Base-by-base conservation (phyloP, 2,888 invertebrate species). In the Linnaemya vulpina region DNA sequence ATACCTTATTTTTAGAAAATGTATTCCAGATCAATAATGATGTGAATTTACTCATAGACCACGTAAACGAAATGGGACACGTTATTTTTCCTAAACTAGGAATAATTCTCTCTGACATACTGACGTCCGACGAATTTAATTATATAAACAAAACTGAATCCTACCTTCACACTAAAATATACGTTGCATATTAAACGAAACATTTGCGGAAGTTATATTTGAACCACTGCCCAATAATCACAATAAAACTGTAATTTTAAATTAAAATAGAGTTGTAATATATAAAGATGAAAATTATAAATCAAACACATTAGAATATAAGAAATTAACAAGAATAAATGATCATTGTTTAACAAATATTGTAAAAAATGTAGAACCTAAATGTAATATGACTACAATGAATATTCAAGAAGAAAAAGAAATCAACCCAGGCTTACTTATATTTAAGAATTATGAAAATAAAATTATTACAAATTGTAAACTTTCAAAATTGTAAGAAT, bases 61-160 rank as follows among this genome's bases (percentile, higher is more conserved):
- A n/a, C n/a, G n/a, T n/a, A n/a, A n/a, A n/a, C n/a, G n/a, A n/a
- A n/a, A n/a, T n/a, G n/a, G n/a, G n/a, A 58, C 10, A n/a, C 17
- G 58, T 35, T 35, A 30, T n/a, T n/a, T 30, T 35, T 10, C n/a
- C 35, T 2, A 35, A 17, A 35, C n/a, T 58, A 9, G n/a, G 15
- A 20, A 62, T 62, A 62, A 13, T 62, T 40, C 20, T n/a, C 40
- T 40, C 40, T 1, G 62, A 62, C 62, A 62, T 62, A 40, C 62
- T 62, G 20, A 62, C 62, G 17, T 20, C 38, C 11, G 62, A 40
- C 20, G 20, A 73, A 55, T 73, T 55, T 58, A 73, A 30, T 25
- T 73, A 58, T 13, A 40, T 58, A 73, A n/a, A 11, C 1, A 20
- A 20, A 40, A 38, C 40, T 38, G 40, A 62, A 62, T 62, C 49